phyloP scores from a whole-genome alignment of 2,888 invertebrate species.

The Vanessa cardui region DNA sequence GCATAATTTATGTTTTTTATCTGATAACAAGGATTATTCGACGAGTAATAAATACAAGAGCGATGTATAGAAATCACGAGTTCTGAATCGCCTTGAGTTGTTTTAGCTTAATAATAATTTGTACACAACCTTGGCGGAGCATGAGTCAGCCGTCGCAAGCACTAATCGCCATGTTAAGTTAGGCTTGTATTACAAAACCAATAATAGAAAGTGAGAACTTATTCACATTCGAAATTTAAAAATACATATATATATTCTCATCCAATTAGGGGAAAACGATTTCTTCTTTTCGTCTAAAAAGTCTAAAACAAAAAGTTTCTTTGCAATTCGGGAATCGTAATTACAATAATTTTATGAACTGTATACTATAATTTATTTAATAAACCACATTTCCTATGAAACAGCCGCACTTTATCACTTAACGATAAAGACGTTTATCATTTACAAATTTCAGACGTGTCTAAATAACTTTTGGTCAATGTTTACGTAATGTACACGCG shows the following conservation, averaged over 20 bases:
- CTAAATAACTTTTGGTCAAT: background rate
- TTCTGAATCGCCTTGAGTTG: slow-evolving; percentile 46
- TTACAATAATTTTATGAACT: too few species aligned
- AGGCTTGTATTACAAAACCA: slow-evolving; percentile 45
- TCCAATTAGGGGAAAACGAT: too few species aligned
- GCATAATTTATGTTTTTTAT: slow-evolving; percentile 4
- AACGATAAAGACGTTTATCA: slow-evolving; percentile 22
- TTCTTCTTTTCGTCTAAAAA: too few species aligned
- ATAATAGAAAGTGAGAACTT: slow-evolving; percentile 39
- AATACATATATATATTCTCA: background rate
- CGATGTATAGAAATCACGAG: slow-evolving; percentile 36
- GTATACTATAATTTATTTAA: background rate
- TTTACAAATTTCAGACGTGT: slow-evolving; percentile 3
- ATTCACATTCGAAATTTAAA: background rate
- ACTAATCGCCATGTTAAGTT: slow-evolving; percentile 47
- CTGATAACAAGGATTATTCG: background rate
- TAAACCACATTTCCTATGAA: slow-evolving; percentile 23
- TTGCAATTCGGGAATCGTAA: too few species aligned
- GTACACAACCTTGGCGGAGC: slow-evolving; percentile 52
- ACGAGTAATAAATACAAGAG: background rate
- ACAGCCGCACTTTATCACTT: slow-evolving; percentile 33
- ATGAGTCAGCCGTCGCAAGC: slow-evolving; percentile 46
- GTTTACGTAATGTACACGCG: background rate
- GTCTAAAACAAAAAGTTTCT: too few species aligned
- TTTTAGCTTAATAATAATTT: slow-evolving; percentile 51